A percentile compares a stretch with the other conserved stretches of the same genome.
Conservation (phyloP, 2,888 invertebrate species). For the Deroplatys truncata region DNA sequence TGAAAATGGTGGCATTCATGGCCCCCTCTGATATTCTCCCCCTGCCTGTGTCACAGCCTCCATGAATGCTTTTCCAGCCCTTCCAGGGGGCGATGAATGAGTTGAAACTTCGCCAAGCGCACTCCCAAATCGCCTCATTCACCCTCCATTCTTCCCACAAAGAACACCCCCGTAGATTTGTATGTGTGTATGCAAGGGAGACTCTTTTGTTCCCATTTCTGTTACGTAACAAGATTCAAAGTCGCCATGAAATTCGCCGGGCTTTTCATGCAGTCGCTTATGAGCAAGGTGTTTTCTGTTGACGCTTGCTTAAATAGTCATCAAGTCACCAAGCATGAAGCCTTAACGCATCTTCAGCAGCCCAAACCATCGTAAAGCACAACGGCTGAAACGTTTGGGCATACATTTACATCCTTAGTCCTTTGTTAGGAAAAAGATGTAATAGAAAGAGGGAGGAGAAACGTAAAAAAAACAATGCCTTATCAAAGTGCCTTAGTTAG, state of each 20-base stretch:
- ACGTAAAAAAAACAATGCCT: too few relatives aligned
- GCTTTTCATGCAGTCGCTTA: not conserved
- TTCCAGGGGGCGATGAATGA: not conserved
- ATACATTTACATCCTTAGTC: too few relatives aligned
- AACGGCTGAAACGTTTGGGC: too few relatives aligned
- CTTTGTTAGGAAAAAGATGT: too few relatives aligned
- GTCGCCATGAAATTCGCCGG: not conserved
- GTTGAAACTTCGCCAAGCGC: not conserved
- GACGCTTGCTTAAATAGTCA: not conserved
- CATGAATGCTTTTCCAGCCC: not conserved
- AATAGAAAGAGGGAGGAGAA: too few relatives aligned
- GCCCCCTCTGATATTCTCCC: not conserved
- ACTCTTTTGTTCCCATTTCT: not conserved
- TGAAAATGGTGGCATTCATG: too few relatives aligned
- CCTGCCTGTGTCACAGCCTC: not conserved
- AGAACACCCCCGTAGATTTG: not conserved
- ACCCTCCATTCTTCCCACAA: not conserved
- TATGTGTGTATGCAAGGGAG: not conserved
- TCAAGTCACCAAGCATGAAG: not conserved
- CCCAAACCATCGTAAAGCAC: too few relatives aligned
- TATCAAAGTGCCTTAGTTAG: too few relatives aligned
- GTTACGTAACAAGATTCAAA: not conserved
- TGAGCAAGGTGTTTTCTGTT: not conserved
- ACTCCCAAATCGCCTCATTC: not conserved
- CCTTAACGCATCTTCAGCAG: too few relatives aligned